phyloP scores from a whole-genome alignment of 2,888 invertebrate genomes.

The Phaedon cochleariae region DNA sequence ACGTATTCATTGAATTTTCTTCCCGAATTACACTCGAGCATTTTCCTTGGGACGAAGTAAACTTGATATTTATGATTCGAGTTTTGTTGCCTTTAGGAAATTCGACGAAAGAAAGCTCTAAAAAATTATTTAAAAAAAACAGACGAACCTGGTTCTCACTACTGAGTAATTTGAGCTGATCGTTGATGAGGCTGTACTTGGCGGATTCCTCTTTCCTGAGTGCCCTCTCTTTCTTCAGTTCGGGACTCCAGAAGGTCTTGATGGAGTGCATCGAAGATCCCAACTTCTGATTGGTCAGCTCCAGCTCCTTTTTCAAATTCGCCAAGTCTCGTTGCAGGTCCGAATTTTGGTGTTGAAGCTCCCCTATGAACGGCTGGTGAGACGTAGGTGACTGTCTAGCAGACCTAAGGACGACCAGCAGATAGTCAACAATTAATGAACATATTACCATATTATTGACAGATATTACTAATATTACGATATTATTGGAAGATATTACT shows the following conservation, averaged over 20 bases:
- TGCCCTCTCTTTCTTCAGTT: constrained; percentile 97
- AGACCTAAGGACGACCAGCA: no score
- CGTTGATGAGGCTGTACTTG: constrained; percentile 95
- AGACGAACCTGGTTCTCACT: constrained; percentile 94
- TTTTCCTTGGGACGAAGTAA: no score
- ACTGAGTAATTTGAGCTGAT: constrained; percentile 94
- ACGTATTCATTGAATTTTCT: no score
- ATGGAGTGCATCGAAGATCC: constrained; percentile 99
- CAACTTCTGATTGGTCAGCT: constrained; percentile 95
- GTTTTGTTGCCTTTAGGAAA: no score
- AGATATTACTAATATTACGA: no score
- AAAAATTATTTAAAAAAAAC: no score
- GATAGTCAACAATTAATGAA: no score
- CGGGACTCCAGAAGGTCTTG: constrained; percentile 99
- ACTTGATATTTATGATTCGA: no score
- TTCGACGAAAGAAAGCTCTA: no score
- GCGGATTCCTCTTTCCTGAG: constrained; percentile 97
- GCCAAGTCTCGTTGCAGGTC: constrained; percentile 94
- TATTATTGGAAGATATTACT: no score
- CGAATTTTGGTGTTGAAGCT: constrained; percentile 92
- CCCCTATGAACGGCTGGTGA: constrained; percentile 72
- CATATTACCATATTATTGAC: no score
- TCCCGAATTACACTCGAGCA: no score
- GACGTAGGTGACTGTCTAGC: constrained; percentile 78
- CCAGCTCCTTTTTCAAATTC: constrained; percentile 91